phyloP scores from a whole-genome alignment of 2,113 vertebrate species.

The Thryonomys swinderianus region DNA sequence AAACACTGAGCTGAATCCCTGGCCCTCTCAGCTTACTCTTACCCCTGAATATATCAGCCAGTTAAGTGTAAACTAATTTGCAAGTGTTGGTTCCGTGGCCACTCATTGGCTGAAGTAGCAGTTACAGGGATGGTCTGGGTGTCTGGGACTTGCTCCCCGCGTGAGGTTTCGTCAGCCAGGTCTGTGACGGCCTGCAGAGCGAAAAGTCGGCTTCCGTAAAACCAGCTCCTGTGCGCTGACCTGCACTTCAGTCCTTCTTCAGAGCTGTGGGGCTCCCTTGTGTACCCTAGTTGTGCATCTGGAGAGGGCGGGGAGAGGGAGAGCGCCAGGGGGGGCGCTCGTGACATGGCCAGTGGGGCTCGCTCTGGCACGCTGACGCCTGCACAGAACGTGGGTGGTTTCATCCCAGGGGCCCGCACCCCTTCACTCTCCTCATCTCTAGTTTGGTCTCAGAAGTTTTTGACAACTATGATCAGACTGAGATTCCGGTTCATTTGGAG shows the following conservation, averaged over 20 bases:
- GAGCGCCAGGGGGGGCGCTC: too few species aligned
- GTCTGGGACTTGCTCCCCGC: not conserved
- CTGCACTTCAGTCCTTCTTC: not conserved
- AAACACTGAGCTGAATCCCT: too few species aligned
- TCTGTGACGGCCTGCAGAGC: not conserved
- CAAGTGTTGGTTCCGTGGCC: not conserved
- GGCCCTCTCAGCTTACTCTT: not conserved
- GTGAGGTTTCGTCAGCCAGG: not conserved
- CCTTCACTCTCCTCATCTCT: not conserved
- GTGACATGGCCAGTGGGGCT: not conserved
- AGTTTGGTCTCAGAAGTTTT: not conserved
- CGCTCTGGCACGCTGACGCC: not conserved
- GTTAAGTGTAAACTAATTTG: not conserved
- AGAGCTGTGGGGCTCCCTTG: not conserved
- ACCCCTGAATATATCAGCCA: not conserved
- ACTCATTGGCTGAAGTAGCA: not conserved
- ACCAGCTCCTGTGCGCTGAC: not conserved
- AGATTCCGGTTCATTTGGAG: constrained; percentile 1
- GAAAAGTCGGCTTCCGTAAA: not conserved
- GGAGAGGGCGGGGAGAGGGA: too few species aligned
- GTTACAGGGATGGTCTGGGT: not conserved
- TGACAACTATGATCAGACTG: not conserved
- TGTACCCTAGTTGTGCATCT: not conserved
- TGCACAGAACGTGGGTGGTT: not conserved
- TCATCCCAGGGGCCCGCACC: not conserved